Conservation (phyloP, 2,797 vertebrate species). For the Aulostomus chinensis region DNA sequence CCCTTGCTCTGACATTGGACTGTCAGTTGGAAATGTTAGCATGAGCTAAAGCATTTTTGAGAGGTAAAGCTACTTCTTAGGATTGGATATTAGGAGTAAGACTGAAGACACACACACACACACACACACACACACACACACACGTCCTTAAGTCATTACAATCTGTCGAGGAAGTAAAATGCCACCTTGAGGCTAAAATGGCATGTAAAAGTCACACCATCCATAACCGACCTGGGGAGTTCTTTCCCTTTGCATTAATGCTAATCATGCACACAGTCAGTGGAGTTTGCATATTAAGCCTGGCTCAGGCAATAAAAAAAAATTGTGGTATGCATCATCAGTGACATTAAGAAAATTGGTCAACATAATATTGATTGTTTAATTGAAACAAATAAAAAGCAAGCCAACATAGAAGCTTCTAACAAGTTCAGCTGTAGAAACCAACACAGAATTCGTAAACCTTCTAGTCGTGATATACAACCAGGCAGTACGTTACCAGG, state of each 20-base stretch:
- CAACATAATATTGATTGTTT: too few relatives aligned
- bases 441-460: too few relatives aligned
- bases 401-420: too few relatives aligned
- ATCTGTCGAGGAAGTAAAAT: conserved; percentile 8
- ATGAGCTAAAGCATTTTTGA: conserved; percentile 14
- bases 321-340: too few relatives aligned
- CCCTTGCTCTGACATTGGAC: conserved; percentile 54
- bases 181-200: not conserved
- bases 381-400: too few relatives aligned
- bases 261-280: too few relatives aligned
- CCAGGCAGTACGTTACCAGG: too few relatives aligned
- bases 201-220: not conserved
- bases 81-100: conserved; percentile 14
- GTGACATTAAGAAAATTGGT: too few relatives aligned
- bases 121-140: not conserved
- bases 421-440: too few relatives aligned
- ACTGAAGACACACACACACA: not conserved
- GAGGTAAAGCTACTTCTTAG: conserved; percentile 23
- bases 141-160: conserved; percentile 3
- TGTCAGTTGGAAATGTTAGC: conserved; percentile 19
- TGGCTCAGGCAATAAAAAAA: too few relatives aligned
- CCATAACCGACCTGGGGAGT: not conserved
- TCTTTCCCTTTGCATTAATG: not conserved
- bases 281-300: too few relatives aligned
- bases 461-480: too few relatives aligned